Base-by-base conservation (phyloP, 30 jellyfish, hydroid and myxozoan genomes). In the Aurelia aurita complex sp. Pacific region DNA sequence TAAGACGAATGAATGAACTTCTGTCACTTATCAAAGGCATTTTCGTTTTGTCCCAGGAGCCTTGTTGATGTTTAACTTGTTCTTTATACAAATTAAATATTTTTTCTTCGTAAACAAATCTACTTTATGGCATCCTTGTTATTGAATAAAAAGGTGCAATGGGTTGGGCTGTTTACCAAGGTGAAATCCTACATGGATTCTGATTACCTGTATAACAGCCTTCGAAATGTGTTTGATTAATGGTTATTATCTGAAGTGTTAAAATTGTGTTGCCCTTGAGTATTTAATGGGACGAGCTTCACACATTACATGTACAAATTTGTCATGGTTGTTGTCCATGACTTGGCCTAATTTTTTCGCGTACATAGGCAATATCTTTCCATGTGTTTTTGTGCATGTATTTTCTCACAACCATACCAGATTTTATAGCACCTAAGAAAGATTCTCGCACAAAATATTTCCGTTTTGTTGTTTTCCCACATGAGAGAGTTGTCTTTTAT, bases 61-160 rank as follows among this genome's bases (percentile, higher is more conserved):
- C 57, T 5, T 46, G 15, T 5, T 46, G 57, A 46, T 46, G 57
- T 46, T 9, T 46, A 46, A 46, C 11, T 46, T 6, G 12, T 46
- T 46, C 5, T 46, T 46, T 13, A 6, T 46, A 46, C 57, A 46
- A 46, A 46, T 46, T 46, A 7, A 7, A 46, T 9, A 46, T 46
- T 2, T 46, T 46, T 46, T 46, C 57, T 46, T 46, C 57, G 14
- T 4, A 46, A 46, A 46, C 57, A 38, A 38, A 46, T 13, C 76
- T 33, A 34, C 33, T 75, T 61, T 73, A 62, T 23, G 67, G 38
- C 77, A 77, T 77, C 87, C 87, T 75, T 61, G 42, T 23, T 33
- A 10, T 77, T 77, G 78, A 59, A 35, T 38, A 17, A 2, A 51
- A 59, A 38, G 42, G 76, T 34, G 50, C 43, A 61, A 60, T 18